These are phyloP conservation scores for Rhinatrema bivittatum DNA, from an alignment of 2,797 vertebrate genomes.

Conservation along the genomic window DNA sequence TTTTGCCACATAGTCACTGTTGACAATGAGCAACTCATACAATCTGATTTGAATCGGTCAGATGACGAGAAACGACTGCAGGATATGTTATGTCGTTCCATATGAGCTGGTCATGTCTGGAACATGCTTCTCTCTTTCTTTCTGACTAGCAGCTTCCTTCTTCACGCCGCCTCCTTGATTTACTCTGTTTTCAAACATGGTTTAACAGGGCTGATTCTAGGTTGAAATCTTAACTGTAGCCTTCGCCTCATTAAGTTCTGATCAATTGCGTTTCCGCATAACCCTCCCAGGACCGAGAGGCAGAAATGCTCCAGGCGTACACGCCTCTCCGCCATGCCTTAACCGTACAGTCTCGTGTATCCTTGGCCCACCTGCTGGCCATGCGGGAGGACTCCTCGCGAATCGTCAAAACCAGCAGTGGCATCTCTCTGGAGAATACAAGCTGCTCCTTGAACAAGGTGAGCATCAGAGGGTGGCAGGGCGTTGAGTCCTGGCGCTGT, in stretches of 20 bases:
- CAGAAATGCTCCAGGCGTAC: constrained; percentile 52
- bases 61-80: no score
- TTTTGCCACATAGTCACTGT: background rate
- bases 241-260: background rate
- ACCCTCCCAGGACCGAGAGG: constrained; percentile 53
- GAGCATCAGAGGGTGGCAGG: background rate
- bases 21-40: no score
- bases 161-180: no score
- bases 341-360: constrained; percentile 40
- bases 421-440: constrained; percentile 44
- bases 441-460: constrained; percentile 73
- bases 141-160: background rate
- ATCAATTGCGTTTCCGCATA: no score
- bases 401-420: constrained; percentile 55
- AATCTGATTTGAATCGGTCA: no score
- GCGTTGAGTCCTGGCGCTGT: background rate
- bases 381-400: constrained; percentile 70
- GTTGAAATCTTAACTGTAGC: background rate
- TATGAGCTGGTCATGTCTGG: no score
- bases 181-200: no score
- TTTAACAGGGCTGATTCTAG: background rate
- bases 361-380: constrained; percentile 62
- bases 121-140: no score
- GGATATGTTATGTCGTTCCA: background rate
- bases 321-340: constrained; percentile 34